Percentiles rank a stretch among this genome's conserved stretches.
phyloP scores from a whole-genome alignment of 2,113 vertebrate species.

The Xiphorhynchus elegans region DNA sequence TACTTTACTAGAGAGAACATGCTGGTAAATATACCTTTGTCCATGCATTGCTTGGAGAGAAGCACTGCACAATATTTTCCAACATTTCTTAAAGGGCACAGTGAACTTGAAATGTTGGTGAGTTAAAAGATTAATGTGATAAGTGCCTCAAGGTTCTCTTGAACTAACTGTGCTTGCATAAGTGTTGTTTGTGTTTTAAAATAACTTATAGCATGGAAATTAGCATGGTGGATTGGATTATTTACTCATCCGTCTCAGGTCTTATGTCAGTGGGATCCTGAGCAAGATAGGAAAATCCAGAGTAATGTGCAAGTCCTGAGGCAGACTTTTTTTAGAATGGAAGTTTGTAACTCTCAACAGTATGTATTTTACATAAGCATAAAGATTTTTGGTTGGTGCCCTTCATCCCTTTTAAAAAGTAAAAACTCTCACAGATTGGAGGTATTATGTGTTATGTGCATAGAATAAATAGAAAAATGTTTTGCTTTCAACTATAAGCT shows the following conservation, averaged over 20 bases:
- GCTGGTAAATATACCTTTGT: neutral
- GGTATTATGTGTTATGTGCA: neutral
- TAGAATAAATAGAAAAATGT: neutral
- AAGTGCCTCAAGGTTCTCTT: conserved; percentile 19
- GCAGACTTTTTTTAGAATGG: neutral
- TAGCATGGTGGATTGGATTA: neutral
- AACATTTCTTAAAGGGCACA: neutral
- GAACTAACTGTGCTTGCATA: neutral
- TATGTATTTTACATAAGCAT: neutral
- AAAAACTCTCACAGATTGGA: neutral
- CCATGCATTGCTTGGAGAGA: neutral
- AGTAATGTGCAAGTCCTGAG: neutral
- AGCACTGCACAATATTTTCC: neutral
- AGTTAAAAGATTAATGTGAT: conserved; percentile 40
- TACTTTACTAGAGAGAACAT: neutral
- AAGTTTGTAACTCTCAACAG: neutral
- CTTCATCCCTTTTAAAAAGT: neutral
- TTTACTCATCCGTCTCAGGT: neutral
- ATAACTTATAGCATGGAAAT: neutral
- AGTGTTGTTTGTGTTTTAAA: conserved; percentile 31
- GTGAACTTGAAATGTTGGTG: conserved; percentile 28
- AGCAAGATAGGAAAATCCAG: neutral
- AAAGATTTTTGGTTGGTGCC: neutral
- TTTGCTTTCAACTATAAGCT: neutral
- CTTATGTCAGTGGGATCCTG: neutral